phyloP scores from a whole-genome alignment of 1,140 invertebrate genomes.

The Cydia amplana region DNA sequence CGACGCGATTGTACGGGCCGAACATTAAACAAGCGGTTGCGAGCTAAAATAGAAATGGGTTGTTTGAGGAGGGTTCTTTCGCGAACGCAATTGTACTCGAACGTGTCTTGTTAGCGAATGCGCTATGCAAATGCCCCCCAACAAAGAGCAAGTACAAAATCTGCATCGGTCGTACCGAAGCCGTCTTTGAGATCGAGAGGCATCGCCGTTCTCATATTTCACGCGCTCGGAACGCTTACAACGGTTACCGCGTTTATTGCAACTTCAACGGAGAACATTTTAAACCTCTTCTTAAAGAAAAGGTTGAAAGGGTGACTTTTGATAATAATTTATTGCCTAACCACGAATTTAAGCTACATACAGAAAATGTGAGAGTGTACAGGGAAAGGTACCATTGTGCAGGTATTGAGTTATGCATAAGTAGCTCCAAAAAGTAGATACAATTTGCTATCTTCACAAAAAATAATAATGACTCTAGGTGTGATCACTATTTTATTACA shows the following conservation, averaged over 20 bases:
- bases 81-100: slow-evolving; percentile 75
- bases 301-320: neutral
- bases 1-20: slow-evolving; percentile 75
- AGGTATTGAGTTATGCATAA: too few relatives aligned
- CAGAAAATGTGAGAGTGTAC: neutral
- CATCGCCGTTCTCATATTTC: slow-evolving; percentile 11
- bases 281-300: neutral
- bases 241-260: slow-evolving; percentile 7
- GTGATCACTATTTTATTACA: too few relatives aligned
- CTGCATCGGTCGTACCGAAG: slow-evolving; percentile 20
- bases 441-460: too few relatives aligned
- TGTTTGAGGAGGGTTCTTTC: slow-evolving; percentile 78
- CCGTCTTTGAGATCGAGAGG: slow-evolving; percentile 16
- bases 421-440: too few relatives aligned
- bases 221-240: slow-evolving; percentile 3
- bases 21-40: slow-evolving; percentile 77
- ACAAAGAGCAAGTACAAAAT: slow-evolving; percentile 23
- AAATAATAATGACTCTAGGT: too few relatives aligned
- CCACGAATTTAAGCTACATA: neutral
- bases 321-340: neutral
- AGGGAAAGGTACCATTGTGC: too few relatives aligned
- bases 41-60: slow-evolving; percentile 77
- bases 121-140: slow-evolving; percentile 63
- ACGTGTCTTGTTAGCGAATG: slow-evolving; percentile 78
- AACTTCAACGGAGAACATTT: neutral